Evolutionary conservation across 2,113 vertebrate species (phyloP), one percentile per base, ranked within the genome.

Genomic region (Lepisosteus oculatus): DNA sequence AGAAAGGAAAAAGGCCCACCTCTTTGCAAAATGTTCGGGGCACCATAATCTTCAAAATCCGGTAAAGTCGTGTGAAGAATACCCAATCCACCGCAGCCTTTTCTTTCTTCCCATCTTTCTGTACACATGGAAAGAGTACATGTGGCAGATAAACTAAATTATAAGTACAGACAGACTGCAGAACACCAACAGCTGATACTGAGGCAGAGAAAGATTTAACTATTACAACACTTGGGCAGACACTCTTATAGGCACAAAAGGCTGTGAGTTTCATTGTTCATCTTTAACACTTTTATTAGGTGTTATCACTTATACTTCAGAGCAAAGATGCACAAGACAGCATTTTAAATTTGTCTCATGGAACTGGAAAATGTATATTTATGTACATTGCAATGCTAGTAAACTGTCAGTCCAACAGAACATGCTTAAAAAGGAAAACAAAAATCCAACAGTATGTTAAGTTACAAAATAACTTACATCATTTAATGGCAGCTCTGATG

Each of bases 31-130:
- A 84, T 4, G 93, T 65, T 66, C 84, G 85, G 55, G 97, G 97
- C 3, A 99, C 89, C 93, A 99, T 90, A 84, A 99, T 92, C 78
- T 78, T 88, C 75, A 99, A 14, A 68, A 99, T 97, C 70, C 76
- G 83, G 12, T 83, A 73, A 62, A 99, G 92, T 55, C 95, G 88
- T 72, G 79, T 71, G 75, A 99, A 88, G 84, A 99, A 98, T 2
- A 92, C 83, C 67, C 81, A 94, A 86, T 99, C 96, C 84, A 98
- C 95, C 47, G 92, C 77, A 0, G 95, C 95, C 59, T 93, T 87
- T 45, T 98, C 96, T 82, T 95, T 99, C 80, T 91, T 97, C 6
- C 76, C 90, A 79, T 98, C 95, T 84, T 96, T 97, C 94, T 96
- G 84, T 8, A 85, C 0, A 69, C 77, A 29, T 29, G 29, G 29